phyloP scores from a whole-genome alignment of 2,113 vertebrate genomes.

The Manacus vitellinus region DNA sequence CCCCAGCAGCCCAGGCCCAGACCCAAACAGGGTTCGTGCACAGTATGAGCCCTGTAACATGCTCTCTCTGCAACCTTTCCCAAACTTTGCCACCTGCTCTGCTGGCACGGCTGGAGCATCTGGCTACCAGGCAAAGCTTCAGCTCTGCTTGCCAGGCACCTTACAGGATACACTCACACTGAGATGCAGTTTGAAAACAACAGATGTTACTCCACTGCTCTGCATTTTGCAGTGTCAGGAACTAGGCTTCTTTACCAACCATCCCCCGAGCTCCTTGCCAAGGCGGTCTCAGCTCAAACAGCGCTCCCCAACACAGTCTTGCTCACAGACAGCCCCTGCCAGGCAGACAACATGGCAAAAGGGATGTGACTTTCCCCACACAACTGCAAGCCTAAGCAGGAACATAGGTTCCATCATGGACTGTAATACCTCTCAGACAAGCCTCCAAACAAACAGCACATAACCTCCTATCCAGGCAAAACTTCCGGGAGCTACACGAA shows the following conservation, averaged over 20 bases:
- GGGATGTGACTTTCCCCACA: background rate
- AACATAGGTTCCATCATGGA: background rate
- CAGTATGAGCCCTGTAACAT: background rate
- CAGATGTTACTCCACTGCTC: slow-evolving; percentile 7
- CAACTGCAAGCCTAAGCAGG: background rate
- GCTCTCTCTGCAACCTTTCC: background rate
- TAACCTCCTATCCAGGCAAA: background rate
- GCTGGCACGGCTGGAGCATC: background rate
- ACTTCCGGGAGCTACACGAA: background rate
- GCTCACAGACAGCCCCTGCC: background rate
- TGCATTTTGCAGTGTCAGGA: slow-evolving; percentile 21
- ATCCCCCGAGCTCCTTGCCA: slow-evolving; percentile 1
- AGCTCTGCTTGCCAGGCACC: slow-evolving; percentile 14
- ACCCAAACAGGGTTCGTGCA: background rate
- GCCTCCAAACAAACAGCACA: background rate
- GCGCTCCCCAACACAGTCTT: background rate
- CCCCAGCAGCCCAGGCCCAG: background rate
- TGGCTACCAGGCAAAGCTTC: background rate
- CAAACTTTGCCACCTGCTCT: slow-evolving; percentile 16
- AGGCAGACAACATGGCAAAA: background rate
- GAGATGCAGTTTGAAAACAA: background rate
- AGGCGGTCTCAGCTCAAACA: background rate
- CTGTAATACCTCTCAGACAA: background rate
- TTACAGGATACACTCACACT: background rate
- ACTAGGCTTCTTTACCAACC: background rate